Conservation (phyloP, 2,113 vertebrate species). For the Monopterus albus region DNA sequence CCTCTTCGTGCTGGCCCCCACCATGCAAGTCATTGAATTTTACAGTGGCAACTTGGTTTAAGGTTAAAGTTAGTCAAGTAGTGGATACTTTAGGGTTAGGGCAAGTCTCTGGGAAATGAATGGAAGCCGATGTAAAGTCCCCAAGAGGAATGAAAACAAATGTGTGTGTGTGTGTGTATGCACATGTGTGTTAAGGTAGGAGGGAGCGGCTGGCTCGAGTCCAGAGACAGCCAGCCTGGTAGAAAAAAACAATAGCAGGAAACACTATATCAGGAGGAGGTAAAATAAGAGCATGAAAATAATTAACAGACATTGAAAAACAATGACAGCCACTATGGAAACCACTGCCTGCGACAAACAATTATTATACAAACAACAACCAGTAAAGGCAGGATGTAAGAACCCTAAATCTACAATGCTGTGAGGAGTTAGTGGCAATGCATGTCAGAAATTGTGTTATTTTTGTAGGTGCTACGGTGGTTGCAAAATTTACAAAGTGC, state of each 20-base stretch:
- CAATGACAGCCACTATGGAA: slow-evolving; percentile 68
- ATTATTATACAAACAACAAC: slow-evolving; percentile 54
- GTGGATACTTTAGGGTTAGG: too few species aligned
- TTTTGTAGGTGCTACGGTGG: background rate
- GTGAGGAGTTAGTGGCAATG: background rate
- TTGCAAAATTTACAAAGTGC: background rate
- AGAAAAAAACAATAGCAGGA: slow-evolving; percentile 81
- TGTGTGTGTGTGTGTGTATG: slow-evolving; percentile 31
- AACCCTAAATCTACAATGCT: slow-evolving; percentile 20
- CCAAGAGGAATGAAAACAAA: too few species aligned
- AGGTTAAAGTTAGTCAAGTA: too few species aligned
- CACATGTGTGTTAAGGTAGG: slow-evolving; percentile 62
- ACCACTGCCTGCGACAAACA: slow-evolving; percentile 62
- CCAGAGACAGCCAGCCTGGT: slow-evolving; percentile 71
- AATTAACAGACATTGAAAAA: slow-evolving; percentile 73
- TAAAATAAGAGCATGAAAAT: slow-evolving; percentile 75
- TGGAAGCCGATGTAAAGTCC: too few species aligned
- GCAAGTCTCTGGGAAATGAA: too few species aligned
- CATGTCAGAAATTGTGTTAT: slow-evolving; percentile 16
- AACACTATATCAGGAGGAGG: slow-evolving; percentile 78
- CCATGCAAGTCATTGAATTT: too few species aligned
- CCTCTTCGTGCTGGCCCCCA: too few species aligned
- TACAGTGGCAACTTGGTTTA: too few species aligned
- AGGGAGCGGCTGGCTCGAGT: slow-evolving; percentile 66
- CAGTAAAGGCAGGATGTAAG: slow-evolving; percentile 26